phyloP scores from a whole-genome alignment of 2,888 invertebrate species.

The Troglohyphantes excavatus region DNA sequence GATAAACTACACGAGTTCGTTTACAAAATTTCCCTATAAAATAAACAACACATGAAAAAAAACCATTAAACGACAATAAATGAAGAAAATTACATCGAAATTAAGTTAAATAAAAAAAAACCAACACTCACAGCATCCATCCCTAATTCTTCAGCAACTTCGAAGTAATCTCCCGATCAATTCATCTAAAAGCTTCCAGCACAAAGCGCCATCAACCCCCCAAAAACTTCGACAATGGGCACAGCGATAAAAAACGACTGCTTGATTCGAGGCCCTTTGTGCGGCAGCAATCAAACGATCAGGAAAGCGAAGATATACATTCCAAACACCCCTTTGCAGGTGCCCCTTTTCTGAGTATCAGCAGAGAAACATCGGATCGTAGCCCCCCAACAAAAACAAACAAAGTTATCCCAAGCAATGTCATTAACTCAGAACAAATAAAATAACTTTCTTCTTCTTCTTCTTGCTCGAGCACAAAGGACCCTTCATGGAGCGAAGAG shows the following conservation, averaged over 20 bases:
- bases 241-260: not conserved
- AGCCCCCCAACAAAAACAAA: conserved; percentile 27
- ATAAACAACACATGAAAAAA: not conserved
- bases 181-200: not conserved
- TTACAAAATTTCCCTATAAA: not conserved
- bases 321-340: conserved; percentile 9
- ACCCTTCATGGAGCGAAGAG: not conserved
- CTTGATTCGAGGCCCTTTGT: conserved; percentile 6
- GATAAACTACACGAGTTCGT: not conserved
- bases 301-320: conserved; percentile 28
- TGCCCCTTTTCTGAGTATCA: not conserved
- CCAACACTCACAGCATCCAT: not conserved
- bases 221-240: conserved; percentile 1
- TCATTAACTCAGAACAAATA: conserved; percentile 31
- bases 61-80: not conserved
- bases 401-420: conserved; percentile 34
- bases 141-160: not conserved
- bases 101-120: not conserved
- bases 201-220: not conserved
- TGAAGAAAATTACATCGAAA: not conserved
- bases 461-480: not conserved
- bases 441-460: conserved; percentile 17
- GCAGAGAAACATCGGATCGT: conserved; percentile 1
- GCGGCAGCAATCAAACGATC: conserved; percentile 9
- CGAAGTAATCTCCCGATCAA: not conserved